phyloP scores from a whole-genome alignment of 2,888 invertebrate species.

The Dysmachus trigonus region DNA sequence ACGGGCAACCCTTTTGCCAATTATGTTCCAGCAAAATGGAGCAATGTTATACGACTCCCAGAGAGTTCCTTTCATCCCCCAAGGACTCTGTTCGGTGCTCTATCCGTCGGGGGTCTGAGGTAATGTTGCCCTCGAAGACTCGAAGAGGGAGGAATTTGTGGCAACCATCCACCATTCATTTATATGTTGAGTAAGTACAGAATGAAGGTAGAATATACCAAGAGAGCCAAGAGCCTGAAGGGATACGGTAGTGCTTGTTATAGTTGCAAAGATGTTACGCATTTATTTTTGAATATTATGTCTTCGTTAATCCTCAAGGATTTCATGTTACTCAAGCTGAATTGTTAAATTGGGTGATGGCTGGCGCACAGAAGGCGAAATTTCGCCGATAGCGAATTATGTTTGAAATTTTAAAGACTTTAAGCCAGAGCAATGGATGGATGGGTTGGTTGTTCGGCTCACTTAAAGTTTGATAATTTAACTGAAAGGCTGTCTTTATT shows the following conservation, averaged over 20 bases:
- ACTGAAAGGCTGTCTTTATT: neutral
- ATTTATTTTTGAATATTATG: constrained; percentile 47
- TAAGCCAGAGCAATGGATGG: constrained; percentile 20
- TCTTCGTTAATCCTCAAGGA: constrained; percentile 45
- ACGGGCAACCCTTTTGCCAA: constrained; percentile 52
- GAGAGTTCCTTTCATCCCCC: constrained; percentile 50
- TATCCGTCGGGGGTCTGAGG: constrained; percentile 24
- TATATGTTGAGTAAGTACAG: constrained; percentile 14
- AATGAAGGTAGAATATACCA: constrained; percentile 5
- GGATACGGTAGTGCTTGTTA: constrained; percentile 43
- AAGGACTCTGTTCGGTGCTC: constrained; percentile 37
- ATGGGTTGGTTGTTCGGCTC: no score
- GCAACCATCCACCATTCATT: constrained; percentile 36
- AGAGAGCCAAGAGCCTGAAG: constrained; percentile 27
- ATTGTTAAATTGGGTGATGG: constrained; percentile 44
- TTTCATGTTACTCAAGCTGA: constrained; percentile 45
- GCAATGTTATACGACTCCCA: constrained; percentile 51
- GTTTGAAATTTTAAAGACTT: constrained; percentile 35
- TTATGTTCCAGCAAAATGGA: constrained; percentile 52
- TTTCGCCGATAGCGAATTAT: constrained; percentile 30
- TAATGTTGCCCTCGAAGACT: constrained; percentile 13
- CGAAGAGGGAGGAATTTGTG: constrained; percentile 36
- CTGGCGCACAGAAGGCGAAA: neutral
- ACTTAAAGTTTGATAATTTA: neutral
- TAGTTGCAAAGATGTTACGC: constrained; percentile 44